Evolutionary conservation across 2,113 vertebrate genomes (phyloP), one percentile per base, ranked within the genome.

Genomic region (Enhydra lutris): DNA sequence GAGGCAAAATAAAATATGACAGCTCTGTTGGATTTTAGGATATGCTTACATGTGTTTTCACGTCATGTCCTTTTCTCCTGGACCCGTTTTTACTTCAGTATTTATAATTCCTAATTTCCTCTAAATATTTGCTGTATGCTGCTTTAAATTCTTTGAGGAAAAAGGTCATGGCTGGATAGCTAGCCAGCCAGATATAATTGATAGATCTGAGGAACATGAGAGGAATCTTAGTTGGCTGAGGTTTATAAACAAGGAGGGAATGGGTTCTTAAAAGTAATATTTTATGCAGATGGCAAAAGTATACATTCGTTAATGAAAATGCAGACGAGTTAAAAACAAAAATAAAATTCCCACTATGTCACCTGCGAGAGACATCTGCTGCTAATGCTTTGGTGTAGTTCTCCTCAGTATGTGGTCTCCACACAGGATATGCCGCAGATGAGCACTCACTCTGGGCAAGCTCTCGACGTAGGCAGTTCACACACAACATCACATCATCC

Each of bases 261-360:
- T 17, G 24, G 67, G 4, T 84, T 97, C 92, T 97, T 97, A 94
- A 92, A 97, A 87, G 82, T 76, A 95, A 91, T 94, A 89, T 92
- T 92, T 97, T 94, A 92, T 92, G 57, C 42, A 89, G 39, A 76
- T 96, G 42, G 69, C 81, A 36, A 96, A 97, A 93, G 47, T 92
- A 73, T 65, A 85, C 29, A 74, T 76, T 95, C 67, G 42, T 87
- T 95, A 92, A 87, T 83, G 52, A 97, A 97, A 97, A 97, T 95
- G n/a, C 36, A 92, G 55, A 29, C 47, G 87, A 82, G 23, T 86
- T 52, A 89, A 96, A 59, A 83, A 74, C 52, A n/a, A 91, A 93
- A 69, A 79, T 4, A 69, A 86, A 81, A 81, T 45, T 31, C 29
- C 59, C 26, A 78, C 42, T 36, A 42, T 15, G 17, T 45, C 15